A percentile compares a stretch with the other conserved stretches of the same genome.
phyloP scores from a whole-genome alignment of 2,113 vertebrate genomes.

The Misgurnus anguillicaudatus region DNA sequence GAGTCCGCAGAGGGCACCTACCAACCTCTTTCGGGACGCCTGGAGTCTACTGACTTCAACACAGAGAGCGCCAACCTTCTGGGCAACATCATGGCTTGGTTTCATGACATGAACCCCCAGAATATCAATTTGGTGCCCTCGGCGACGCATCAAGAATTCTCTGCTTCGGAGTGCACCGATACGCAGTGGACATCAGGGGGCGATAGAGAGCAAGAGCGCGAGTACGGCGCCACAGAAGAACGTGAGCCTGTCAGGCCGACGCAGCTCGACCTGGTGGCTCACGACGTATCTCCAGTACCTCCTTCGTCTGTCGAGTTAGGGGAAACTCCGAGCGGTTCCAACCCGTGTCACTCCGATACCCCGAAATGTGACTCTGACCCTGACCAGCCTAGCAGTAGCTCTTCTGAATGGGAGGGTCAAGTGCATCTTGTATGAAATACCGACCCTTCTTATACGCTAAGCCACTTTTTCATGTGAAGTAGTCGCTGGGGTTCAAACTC shows the following conservation, averaged over 20 bases:
- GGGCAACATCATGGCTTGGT: conserved; percentile 99
- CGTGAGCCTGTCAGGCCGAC: conserved; percentile 71
- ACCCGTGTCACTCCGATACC: conserved; percentile 63
- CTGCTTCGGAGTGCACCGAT: conserved; percentile 60
- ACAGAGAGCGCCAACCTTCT: conserved; percentile 87
- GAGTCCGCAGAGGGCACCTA: conserved; percentile 72
- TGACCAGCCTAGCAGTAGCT: conserved; percentile 78
- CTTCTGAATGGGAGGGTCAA: conserved; percentile 90
- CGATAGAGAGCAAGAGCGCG: conserved; percentile 20
- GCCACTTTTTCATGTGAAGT: conserved; percentile 53
- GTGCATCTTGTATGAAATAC: conserved; percentile 85
- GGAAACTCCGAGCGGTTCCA: conserved; percentile 55
- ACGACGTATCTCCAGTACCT: conserved; percentile 69
- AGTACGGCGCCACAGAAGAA: conserved; percentile 52
- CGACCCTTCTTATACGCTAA: conserved; percentile 39
- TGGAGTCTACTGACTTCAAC: conserved; percentile 61
- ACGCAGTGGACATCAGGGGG: conserved; percentile 75
- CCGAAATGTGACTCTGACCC: conserved; percentile 78
- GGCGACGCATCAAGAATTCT: conserved; percentile 33
- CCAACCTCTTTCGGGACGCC: conserved; percentile 50
- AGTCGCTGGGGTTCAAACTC: neutral
- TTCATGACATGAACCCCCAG: conserved; percentile 98
- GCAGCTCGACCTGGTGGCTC: conserved; percentile 77
- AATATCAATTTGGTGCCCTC: conserved; percentile 87
- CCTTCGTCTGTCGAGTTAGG: conserved; percentile 59